These are phyloP conservation scores for Acyrthosiphon pisum DNA, from an alignment of 1,140 invertebrate species.

Conservation along the genomic window DNA sequence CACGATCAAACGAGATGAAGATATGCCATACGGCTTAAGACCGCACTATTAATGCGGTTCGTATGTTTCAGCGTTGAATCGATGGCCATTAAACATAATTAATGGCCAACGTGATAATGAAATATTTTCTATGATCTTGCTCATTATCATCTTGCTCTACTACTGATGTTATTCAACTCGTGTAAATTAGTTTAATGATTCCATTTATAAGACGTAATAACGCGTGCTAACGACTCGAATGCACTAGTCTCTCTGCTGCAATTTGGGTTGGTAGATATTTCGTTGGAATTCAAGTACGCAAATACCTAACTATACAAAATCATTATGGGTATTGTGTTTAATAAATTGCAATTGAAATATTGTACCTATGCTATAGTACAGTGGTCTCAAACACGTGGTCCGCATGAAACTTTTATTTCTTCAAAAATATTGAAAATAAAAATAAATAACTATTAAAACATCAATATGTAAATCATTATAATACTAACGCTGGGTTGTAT, in stretches of 20 bases:
- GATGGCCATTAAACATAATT: not conserved
- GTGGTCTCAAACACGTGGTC: too few species aligned
- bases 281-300: not conserved
- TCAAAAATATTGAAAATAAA: too few species aligned
- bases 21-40: not conserved
- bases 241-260: not conserved
- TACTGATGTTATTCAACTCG: not conserved
- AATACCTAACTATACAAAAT: not conserved
- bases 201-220: not conserved
- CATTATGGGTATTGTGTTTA: not conserved
- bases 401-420: too few species aligned
- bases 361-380: not conserved
- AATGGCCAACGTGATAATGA: not conserved
- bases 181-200: constrained; percentile 3
- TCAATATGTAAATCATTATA: too few species aligned
- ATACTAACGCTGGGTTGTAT: too few species aligned
- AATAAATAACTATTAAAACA: too few species aligned
- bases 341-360: not conserved
- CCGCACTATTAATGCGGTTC: not conserved
- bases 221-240: not conserved
- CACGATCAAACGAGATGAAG: not conserved
- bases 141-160: too few species aligned
- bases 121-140: constrained; percentile 3
- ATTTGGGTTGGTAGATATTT: not conserved
- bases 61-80: not conserved